A percentile compares a stretch with the other conserved stretches of the same genome.
phyloP scores from a whole-genome alignment of 2,113 vertebrate species.

The Xenopus laevis region DNA sequence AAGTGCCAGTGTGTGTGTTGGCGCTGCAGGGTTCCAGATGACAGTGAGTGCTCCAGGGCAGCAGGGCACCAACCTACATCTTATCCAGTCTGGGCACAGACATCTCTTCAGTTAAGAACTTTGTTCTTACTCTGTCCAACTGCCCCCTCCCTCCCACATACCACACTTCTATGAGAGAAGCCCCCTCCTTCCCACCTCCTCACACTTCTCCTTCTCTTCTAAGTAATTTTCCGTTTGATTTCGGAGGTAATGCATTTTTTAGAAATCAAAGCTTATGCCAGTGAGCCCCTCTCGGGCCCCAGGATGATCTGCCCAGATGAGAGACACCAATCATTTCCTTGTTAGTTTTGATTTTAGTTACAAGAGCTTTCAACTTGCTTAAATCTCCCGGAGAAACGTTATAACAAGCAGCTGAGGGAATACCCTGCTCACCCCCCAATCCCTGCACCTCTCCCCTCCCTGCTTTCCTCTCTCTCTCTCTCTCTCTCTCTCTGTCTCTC shows the following conservation, averaged over 20 bases:
- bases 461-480: too few species aligned
- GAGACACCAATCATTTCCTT: conserved; percentile 85
- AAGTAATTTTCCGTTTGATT: conserved; percentile 87
- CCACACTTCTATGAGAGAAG: conserved; percentile 2
- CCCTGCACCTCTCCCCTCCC: conserved; percentile 33
- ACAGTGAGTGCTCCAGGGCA: background rate
- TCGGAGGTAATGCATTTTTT: conserved; percentile 88
- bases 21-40: too few species aligned
- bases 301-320: conserved; percentile 77
- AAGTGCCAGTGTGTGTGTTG: too few species aligned
- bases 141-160: background rate
- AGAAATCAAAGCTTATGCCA: conserved; percentile 82
- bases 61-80: background rate
- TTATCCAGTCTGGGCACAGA: background rate
- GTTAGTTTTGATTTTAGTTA: conserved; percentile 90
- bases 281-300: conserved; percentile 58
- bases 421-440: conserved; percentile 55
- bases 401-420: conserved; percentile 95
- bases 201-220: conserved; percentile 56
- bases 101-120: background rate
- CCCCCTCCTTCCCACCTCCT: background rate
- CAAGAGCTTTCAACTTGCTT: conserved; percentile 86
- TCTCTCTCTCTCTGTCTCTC: too few species aligned
- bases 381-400: conserved; percentile 93
- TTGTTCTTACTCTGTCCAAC: background rate